Base-by-base conservation (phyloP, 2,888 invertebrate species). In the Hypercompe scribonia region DNA sequence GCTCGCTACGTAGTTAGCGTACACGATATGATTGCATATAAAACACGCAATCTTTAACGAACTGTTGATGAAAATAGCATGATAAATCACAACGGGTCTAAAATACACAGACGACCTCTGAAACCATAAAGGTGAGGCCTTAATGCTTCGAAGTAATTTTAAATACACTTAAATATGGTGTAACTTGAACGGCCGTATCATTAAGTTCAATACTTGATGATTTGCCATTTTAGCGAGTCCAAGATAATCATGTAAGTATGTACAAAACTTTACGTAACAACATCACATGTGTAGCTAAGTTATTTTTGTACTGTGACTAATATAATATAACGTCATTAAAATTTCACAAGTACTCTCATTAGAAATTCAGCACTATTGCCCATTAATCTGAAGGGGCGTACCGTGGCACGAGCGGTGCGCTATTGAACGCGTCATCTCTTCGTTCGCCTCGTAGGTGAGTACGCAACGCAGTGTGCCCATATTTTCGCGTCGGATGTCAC, bases 401-500 rank as follows among this genome's bases (percentile, higher is more conserved):
- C 81, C 89, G 81, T 79, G 85, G 91, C 94, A 94, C 94, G 94
- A 93, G 90, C 89, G 87, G 83, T 87, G 89, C 88, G 88, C 89
- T 84, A 88, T 91, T 90, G 91, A 83, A 89, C 92, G 91, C 92
- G 93, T 92, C 93, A 91, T 91, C 90, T 84, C 79, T 77, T 78
- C 81, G 84, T 77, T 78, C 72, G 71, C 71, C 66, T 73, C 70
- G 78, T 74, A 78, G 75, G 71, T 74, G 78, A 84, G 86, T 87
- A 90, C 89, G 90, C 89, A 90, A 88, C 82, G 86, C 86, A 80
- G 86, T 79, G 90, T 91, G 91, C 91, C 90, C 92, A 93, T 94
- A 94, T 93, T 94, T 94, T 93, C 90, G 90, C 91, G 87, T 87
- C 93, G 92, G 58, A 91, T 94, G 94, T 94, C 95, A 95, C 93